These are phyloP conservation scores for Drosophila busckii DNA, from an alignment of 1,140 invertebrate species.

Conservation along the genomic window DNA sequence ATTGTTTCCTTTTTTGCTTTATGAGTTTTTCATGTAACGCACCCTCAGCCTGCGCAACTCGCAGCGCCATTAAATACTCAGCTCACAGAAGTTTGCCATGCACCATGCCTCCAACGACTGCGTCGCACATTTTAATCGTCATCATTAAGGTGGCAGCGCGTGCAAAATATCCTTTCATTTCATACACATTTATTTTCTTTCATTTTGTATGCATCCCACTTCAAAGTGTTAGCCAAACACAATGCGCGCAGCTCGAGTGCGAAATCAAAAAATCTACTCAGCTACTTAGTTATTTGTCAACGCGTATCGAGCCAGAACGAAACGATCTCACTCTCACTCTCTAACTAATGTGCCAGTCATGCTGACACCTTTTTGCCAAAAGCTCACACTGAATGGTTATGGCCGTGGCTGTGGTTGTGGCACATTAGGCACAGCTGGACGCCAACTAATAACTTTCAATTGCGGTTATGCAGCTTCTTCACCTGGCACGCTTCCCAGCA, in stretches of 20 bases:
- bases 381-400: neutral
- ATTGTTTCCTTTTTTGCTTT: conserved; percentile 68
- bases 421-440: conserved; percentile 35
- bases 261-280: too few species aligned
- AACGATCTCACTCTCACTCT: too few species aligned
- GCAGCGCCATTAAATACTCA: conserved; percentile 2
- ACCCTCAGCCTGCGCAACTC: conserved; percentile 1
- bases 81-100: neutral
- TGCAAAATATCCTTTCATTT: conserved; percentile 57
- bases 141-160: conserved; percentile 60
- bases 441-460: conserved; percentile 45
- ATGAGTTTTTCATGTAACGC: conserved; percentile 61
- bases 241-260: too few species aligned
- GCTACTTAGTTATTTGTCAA: too few species aligned
- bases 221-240: too few species aligned
- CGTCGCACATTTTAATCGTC: conserved; percentile 63
- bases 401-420: neutral
- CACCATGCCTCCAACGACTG: conserved; percentile 30
- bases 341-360: too few species aligned
- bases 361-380: too few species aligned
- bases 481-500: too few species aligned
- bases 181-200: conserved; percentile 18
- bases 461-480: conserved; percentile 39
- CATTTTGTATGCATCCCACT: neutral
- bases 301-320: too few species aligned